Percentiles rank a stretch among this genome's conserved stretches.
phyloP scores from a whole-genome alignment of 1,140 invertebrate species.

The Capitella teleta region DNA sequence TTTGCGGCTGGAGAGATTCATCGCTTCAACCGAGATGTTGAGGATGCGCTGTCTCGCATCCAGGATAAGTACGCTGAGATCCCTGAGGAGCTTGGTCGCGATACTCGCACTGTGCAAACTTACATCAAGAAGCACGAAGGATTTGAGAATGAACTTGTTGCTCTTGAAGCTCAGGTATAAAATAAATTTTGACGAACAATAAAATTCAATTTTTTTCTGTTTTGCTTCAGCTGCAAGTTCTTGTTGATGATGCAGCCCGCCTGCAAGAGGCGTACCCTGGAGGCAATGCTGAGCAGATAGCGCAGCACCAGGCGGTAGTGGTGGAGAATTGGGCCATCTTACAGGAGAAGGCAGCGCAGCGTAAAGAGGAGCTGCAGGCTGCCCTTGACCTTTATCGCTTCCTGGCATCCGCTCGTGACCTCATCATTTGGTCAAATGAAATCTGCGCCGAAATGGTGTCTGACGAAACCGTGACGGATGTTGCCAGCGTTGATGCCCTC shows the following conservation, averaged over 20 bases:
- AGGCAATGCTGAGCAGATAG: conserved; percentile 79
- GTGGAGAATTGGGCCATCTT: conserved; percentile 76
- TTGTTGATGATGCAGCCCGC: conserved; percentile 81
- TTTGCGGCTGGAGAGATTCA: conserved; percentile 91
- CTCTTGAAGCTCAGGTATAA: conserved; percentile 74
- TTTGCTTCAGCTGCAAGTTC: conserved; percentile 47
- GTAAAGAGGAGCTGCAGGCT: conserved; percentile 69
- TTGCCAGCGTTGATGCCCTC: conserved; percentile 74
- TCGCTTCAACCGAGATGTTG: conserved; percentile 89
- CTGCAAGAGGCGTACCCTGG: conserved; percentile 83
- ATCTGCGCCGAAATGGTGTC: conserved; percentile 67
- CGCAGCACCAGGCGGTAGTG: conserved; percentile 69
- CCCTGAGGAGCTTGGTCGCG: conserved; percentile 71
- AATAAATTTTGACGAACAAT: background rate
- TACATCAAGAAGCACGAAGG: conserved; percentile 79
- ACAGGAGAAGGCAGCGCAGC: conserved; percentile 64
- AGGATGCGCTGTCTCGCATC: conserved; percentile 79
- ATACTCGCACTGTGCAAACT: conserved; percentile 74
- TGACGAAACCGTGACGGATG: conserved; percentile 75
- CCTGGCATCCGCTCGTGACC: conserved; percentile 69
- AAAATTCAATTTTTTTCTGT: background rate
- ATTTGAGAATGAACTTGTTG: conserved; percentile 88
- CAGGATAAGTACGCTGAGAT: conserved; percentile 72
- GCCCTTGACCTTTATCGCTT: conserved; percentile 84
- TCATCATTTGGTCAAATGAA: conserved; percentile 76